These are phyloP conservation scores for Nephrotoma appendiculata DNA, from an alignment of 2,888 invertebrate species.

Conservation along the genomic window DNA sequence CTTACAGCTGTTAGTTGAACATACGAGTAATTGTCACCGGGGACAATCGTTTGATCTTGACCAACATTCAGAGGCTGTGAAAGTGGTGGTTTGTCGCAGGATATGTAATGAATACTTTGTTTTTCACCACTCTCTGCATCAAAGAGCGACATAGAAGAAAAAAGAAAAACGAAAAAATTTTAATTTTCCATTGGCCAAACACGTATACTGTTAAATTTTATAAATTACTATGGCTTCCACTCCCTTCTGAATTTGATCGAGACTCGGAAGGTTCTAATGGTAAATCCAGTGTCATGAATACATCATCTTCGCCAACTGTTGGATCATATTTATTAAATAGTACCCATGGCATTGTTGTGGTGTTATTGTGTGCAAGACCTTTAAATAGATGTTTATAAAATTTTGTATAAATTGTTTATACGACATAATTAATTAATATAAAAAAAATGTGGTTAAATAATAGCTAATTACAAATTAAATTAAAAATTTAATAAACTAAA, in stretches of 20 bases:
- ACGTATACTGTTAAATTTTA: constrained; percentile 13
- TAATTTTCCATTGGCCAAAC: not conserved
- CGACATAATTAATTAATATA: too few species aligned
- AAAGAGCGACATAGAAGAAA: not conserved
- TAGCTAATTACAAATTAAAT: too few species aligned
- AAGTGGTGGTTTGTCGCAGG: constrained; percentile 28
- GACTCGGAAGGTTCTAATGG: constrained; percentile 67
- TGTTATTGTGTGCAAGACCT: not conserved
- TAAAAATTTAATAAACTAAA: too few species aligned
- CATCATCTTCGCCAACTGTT: constrained; percentile 84
- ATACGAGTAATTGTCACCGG: constrained; percentile 62
- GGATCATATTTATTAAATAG: constrained; percentile 39
- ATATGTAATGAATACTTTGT: constrained; percentile 43
- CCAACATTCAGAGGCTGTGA: constrained; percentile 15
- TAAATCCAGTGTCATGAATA: constrained; percentile 86
- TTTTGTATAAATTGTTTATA: not conserved
- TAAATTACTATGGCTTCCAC: constrained; percentile 30
- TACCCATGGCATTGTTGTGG: constrained; percentile 33
- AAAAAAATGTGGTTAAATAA: too few species aligned
- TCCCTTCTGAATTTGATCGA: constrained; percentile 54
- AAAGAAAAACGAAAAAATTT: not conserved
- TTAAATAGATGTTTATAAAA: not conserved
- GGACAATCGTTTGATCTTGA: constrained; percentile 23
- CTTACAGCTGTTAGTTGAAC: constrained; percentile 62
- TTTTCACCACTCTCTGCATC: constrained; percentile 27